phyloP scores from a whole-genome alignment of 2,113 vertebrate species.

The Catharus bicknelli region DNA sequence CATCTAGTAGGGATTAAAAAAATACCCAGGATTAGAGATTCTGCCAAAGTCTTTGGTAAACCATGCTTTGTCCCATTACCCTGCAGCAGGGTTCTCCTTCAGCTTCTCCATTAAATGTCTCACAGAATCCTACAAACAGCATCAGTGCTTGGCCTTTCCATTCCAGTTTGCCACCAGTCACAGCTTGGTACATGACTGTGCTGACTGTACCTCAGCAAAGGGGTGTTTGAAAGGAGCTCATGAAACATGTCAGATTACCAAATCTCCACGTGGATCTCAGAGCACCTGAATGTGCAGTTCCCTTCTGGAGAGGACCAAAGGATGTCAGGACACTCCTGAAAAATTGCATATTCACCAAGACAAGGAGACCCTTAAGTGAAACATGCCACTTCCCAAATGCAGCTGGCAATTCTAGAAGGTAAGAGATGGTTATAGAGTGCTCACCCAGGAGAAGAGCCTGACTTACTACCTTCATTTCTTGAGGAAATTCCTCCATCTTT shows the following conservation, averaged over 20 bases:
- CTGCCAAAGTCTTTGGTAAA: not conserved
- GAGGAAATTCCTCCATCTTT: not conserved
- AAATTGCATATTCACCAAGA: not conserved
- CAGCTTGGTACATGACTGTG: not conserved
- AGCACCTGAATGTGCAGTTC: not conserved
- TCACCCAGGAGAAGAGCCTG: not conserved
- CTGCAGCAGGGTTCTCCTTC: not conserved
- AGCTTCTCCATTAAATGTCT: not conserved
- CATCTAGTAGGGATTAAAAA: not conserved
- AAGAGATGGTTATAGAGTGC: not conserved
- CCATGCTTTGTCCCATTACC: not conserved
- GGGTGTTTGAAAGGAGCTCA: not conserved
- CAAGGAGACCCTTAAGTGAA: not conserved
- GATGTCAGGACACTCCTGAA: not conserved
- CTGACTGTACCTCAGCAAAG: rapidly evolving
- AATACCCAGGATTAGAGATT: not conserved
- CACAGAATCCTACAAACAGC: not conserved
- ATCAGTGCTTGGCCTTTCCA: not conserved
- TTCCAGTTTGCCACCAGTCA: not conserved
- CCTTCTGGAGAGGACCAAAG: not conserved
- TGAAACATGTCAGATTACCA: too few relatives aligned
- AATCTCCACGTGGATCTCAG: rapidly evolving
- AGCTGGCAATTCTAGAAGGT: not conserved
- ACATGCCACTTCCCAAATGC: not conserved
- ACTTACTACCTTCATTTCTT: not conserved